Conservation (phyloP, 2,888 invertebrate genomes). For the Hypolimnas misippus region DNA sequence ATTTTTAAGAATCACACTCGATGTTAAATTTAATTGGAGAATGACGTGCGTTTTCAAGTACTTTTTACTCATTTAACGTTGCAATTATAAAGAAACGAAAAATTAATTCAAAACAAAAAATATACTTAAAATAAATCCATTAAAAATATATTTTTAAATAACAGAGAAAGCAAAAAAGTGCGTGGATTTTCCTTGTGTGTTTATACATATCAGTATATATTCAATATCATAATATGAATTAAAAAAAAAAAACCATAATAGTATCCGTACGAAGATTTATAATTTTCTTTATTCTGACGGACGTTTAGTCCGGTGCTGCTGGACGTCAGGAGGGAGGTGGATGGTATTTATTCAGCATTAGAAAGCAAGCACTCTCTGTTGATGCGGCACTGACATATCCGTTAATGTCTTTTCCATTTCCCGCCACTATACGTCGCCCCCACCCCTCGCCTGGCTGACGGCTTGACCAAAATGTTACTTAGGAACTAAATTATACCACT, state of each 20-base stretch:
- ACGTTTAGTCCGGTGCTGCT: slow-evolving; percentile 50
- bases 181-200: no score
- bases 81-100: no score
- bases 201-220: no score
- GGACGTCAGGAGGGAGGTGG: slow-evolving; percentile 63
- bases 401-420: slow-evolving; percentile 84
- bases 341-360: slow-evolving; percentile 81
- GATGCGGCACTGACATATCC: slow-evolving; percentile 82
- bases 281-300: not conserved
- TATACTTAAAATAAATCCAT: no score
- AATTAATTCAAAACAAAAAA: no score
- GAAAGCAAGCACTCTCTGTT: slow-evolving; percentile 80
- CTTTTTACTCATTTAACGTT: no score
- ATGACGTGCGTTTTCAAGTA: no score
- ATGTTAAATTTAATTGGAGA: no score
- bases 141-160: no score
- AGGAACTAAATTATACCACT: slow-evolving; percentile 33
- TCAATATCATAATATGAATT: no score
- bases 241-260: not conserved
- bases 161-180: no score
- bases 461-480: slow-evolving; percentile 69
- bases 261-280: not conserved
- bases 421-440: slow-evolving; percentile 59
- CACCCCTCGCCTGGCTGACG: slow-evolving; percentile 55
- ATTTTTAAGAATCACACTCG: no score